Evolutionary conservation across 2,113 vertebrate species (phyloP), one percentile per base, ranked within the genome.

Genomic region (Festucalex cinctus): DNA sequence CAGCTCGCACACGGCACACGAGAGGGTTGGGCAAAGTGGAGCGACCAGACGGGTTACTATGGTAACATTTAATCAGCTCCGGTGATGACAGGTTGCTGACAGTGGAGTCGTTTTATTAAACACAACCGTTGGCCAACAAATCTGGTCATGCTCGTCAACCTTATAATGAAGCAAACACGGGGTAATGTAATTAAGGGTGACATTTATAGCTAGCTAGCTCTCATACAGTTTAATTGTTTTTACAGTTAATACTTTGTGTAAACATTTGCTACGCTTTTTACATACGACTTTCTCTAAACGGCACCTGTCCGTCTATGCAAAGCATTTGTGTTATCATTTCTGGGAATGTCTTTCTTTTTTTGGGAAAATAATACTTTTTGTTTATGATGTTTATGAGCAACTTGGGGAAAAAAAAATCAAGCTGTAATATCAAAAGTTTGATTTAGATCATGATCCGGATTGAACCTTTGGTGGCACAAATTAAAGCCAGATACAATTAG

Each of bases 11-110:
- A 59, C 69, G 22, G 71, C 57, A 66, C 83, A 70, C 76, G 66
- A 63, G 39, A 70, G 61, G 74, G 62, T 65, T 74, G 63, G 70
- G 64, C 53, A 43, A 65, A 26, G 5, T 17, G 72, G 65, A 75
- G 71, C 65, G 75, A 75, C 78, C 74, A 83, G 85, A 82, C 43
- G 71, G 54, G 83, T 87, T 89, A 53, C 86, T 70, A 83, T 83
- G 70, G 85, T 64, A 81, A 88, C 86, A 72, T 46, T 19, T 43
- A 26, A 59, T 51, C 69, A 71, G 73, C 54, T 69, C 35, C 7
- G 26, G 10, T 26, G 37, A 22, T 61, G 76, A 63, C 66, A 79
- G 73, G 58, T 73, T 71, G 68, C 71, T 69, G 20, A 59, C 37
- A 16, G 44, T 28, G 16, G 36, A 35, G 32, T n/a, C 32, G 20